Evolutionary conservation across 64 coral and sea anemone species (phyloP).

Genomic region (Acropora yongei): DNA sequence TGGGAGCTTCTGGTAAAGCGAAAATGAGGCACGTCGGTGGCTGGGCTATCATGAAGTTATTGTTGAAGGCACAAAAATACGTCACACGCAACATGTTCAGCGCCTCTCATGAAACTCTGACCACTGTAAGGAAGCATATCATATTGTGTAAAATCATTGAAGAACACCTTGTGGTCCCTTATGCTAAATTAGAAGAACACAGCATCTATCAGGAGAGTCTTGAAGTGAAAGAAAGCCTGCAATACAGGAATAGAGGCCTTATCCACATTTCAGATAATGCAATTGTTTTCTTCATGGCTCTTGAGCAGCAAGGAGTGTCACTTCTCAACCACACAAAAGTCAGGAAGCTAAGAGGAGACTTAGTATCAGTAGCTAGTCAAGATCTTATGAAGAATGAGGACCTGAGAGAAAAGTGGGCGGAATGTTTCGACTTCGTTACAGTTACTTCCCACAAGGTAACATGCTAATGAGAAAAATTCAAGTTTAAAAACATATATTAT

Average conservation of each 20-base stretch:
- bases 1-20: background rate
- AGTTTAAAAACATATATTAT: no score
- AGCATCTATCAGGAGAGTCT: slow-evolving; percentile 33
- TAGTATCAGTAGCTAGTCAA: background rate
- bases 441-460: no score
- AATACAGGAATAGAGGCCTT: slow-evolving; percentile 42
- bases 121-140: background rate
- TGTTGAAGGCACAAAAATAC: slow-evolving; percentile 27
- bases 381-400: background rate
- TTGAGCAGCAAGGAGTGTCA: slow-evolving; percentile 14
- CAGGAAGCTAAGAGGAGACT: background rate
- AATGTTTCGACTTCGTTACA: background rate
- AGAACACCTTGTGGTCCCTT: slow-evolving; percentile 32
- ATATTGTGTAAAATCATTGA: slow-evolving; percentile 2
- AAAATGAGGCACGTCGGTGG: slow-evolving; percentile 31
- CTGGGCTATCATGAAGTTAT: slow-evolving; percentile 52
- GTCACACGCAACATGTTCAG: slow-evolving; percentile 26
- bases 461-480: no score
- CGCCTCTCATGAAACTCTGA: slow-evolving; percentile 33
- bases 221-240: slow-evolving; percentile 43
- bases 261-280: slow-evolving; percentile 31
- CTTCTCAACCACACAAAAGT: background rate
- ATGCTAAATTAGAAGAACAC: background rate
- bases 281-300: background rate
- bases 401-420: background rate